phyloP scores from a whole-genome alignment of 1,140 invertebrate genomes.

The Apis florea region DNA sequence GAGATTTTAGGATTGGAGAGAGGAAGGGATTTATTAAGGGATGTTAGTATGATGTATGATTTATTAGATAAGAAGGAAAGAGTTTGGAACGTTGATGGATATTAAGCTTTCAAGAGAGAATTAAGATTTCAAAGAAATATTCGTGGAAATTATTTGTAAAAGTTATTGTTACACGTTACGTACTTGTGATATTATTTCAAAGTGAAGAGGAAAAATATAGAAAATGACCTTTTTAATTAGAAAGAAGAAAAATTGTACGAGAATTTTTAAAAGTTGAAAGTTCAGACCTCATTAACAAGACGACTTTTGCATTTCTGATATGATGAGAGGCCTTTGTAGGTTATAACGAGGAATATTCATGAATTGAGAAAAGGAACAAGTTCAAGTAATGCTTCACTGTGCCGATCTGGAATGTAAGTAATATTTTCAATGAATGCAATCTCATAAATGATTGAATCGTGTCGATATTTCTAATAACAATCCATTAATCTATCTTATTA shows the following conservation, averaged over 20 bases:
- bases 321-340: constrained; percentile 1
- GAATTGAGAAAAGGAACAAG: constrained; percentile 9
- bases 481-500: no score
- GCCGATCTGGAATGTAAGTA: background rate
- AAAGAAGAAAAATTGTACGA: background rate
- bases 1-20: no score
- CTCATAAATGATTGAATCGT: background rate
- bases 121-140: background rate
- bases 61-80: no score
- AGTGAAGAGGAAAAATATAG: background rate
- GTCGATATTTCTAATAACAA: background rate
- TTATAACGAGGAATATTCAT: constrained; percentile 32
- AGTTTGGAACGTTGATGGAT: no score
- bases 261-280: background rate
- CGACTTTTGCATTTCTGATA: constrained; percentile 2
- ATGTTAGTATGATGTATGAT: no score
- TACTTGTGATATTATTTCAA: background rate
- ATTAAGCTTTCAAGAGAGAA: no score
- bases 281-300: constrained; percentile 10
- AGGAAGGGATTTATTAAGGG: no score
- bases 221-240: background rate
- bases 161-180: background rate
- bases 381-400: background rate
- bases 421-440: background rate
- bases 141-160: background rate